Conservation (phyloP, 2,113 vertebrate species). For the Chaenogobius annularis region DNA sequence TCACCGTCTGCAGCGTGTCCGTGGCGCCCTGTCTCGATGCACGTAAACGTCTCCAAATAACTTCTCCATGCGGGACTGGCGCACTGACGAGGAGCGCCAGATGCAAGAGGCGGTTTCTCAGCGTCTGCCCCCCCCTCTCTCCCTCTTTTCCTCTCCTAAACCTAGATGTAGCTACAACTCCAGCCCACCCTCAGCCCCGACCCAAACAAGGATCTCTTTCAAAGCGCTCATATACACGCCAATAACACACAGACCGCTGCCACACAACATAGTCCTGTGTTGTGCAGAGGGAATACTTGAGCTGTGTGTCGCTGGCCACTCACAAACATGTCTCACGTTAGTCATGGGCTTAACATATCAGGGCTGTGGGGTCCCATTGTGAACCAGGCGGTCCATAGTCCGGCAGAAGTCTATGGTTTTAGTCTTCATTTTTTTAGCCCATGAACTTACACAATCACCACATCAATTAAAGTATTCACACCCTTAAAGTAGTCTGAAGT, state of each 20-base stretch:
- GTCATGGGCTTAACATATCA: slow-evolving; percentile 10
- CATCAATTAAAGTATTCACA: no score
- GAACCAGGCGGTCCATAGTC: neutral
- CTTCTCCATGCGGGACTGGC: slow-evolving; percentile 43
- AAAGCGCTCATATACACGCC: slow-evolving; percentile 45
- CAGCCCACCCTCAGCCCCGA: slow-evolving; percentile 55
- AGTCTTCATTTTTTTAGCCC: neutral
- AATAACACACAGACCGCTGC: slow-evolving; percentile 39
- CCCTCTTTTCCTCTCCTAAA: slow-evolving; percentile 21
- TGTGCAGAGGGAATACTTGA: slow-evolving; percentile 19
- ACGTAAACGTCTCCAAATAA: slow-evolving; percentile 41
- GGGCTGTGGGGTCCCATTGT: slow-evolving; percentile 6
- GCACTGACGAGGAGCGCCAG: slow-evolving; percentile 60
- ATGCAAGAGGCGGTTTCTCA: slow-evolving; percentile 61
- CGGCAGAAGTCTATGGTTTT: neutral
- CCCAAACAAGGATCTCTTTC: slow-evolving; percentile 67
- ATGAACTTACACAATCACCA: no score
- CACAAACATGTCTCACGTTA: slow-evolving; percentile 17
- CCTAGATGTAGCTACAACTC: slow-evolving; percentile 28
- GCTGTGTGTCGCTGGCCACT: slow-evolving; percentile 21
- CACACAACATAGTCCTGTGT: slow-evolving; percentile 15
- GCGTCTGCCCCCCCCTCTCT: slow-evolving; percentile 24
- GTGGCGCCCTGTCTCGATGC: neutral
- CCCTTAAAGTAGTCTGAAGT: no score
- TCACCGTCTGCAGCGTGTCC: neutral